Conservation (phyloP, 1,140 invertebrate genomes). For the Pseudomyrmex dendroicus region DNA sequence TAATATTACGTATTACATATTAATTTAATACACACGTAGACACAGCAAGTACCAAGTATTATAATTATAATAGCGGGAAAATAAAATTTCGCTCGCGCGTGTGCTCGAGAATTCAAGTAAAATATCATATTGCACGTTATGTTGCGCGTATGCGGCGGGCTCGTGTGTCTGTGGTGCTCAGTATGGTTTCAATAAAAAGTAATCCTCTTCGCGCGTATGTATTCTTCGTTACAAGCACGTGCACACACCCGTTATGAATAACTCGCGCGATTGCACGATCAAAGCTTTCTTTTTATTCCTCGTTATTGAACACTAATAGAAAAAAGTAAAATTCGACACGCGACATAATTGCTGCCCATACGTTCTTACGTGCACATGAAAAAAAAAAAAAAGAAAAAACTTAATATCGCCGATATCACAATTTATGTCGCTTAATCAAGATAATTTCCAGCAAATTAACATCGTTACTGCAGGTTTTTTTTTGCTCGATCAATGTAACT, state of each 20-base stretch:
- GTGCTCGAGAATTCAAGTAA: slow-evolving; percentile 53
- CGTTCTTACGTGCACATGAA: not conserved
- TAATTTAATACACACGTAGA: slow-evolving; percentile 53
- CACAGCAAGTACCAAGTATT: slow-evolving; percentile 45
- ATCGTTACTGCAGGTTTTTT: not conserved
- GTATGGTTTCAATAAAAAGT: slow-evolving; percentile 68
- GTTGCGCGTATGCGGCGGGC: slow-evolving; percentile 31
- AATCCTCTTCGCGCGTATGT: slow-evolving; percentile 40
- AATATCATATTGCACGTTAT: slow-evolving; percentile 60
- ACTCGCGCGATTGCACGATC: slow-evolving; percentile 56
- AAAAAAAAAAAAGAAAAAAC: not conserved
- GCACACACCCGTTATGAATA: slow-evolving; percentile 39
- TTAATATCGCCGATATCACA: slow-evolving; percentile 24
- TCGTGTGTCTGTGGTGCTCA: slow-evolving; percentile 23
- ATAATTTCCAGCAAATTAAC: slow-evolving; percentile 26
- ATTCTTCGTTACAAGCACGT: slow-evolving; percentile 50
- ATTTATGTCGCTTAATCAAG: slow-evolving; percentile 41
- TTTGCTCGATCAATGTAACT: slow-evolving; percentile 14
- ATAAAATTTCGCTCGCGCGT: slow-evolving; percentile 22
- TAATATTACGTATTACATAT: slow-evolving; percentile 20
- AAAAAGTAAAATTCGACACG: slow-evolving; percentile 48
- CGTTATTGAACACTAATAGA: slow-evolving; percentile 55
- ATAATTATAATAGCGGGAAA: slow-evolving; percentile 43
- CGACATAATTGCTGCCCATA: slow-evolving; percentile 43
- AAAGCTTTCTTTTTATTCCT: slow-evolving; percentile 38